Conservation (phyloP, 1,140 invertebrate genomes). For the Drosophila asahinai region DNA sequence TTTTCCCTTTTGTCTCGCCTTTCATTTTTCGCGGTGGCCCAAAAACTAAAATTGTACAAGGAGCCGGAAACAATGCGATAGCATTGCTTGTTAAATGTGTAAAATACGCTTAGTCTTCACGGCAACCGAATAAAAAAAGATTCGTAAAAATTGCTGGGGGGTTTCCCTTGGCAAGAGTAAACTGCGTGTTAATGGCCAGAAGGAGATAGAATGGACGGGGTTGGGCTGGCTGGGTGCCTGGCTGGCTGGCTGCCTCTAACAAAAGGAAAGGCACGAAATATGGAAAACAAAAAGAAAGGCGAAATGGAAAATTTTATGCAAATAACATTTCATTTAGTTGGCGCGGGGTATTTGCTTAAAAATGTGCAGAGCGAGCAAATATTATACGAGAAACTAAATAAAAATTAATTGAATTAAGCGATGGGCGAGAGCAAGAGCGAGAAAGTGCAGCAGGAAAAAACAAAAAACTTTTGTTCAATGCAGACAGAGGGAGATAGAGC, state of each 20-base stretch:
- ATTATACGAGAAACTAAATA: constrained; percentile 81
- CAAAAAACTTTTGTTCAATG: constrained; percentile 63
- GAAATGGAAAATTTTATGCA: constrained; percentile 76
- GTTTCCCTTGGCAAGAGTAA: constrained; percentile 48
- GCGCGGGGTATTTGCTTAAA: constrained; percentile 73
- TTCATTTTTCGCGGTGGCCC: constrained; percentile 35
- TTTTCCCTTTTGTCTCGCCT: constrained; percentile 26
- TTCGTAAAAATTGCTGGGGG: constrained; percentile 25
- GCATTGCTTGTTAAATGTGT: constrained; percentile 68
- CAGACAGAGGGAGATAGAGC: constrained; percentile 45
- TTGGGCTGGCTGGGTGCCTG: constrained; percentile 1
- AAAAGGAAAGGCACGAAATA: constrained; percentile 65
- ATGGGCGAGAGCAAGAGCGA: constrained; percentile 34
- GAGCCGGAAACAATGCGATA: constrained; percentile 59
- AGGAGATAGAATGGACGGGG: constrained; percentile 48
- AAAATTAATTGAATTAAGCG: constrained; percentile 83
- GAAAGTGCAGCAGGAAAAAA: constrained; percentile 28
- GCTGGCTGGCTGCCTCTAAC: constrained; percentile 26
- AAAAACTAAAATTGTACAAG: constrained; percentile 68
- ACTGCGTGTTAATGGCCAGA: constrained; percentile 74
- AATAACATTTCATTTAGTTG: constrained; percentile 82
- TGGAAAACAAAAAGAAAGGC: constrained; percentile 45
- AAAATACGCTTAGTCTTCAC: constrained; percentile 70
- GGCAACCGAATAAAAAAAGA: constrained; percentile 18
- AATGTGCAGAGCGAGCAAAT: constrained; percentile 78